These are phyloP conservation scores for Sinopyrophorus schimmeli DNA, from an alignment of 2,888 invertebrate genomes.

Conservation along the genomic window DNA sequence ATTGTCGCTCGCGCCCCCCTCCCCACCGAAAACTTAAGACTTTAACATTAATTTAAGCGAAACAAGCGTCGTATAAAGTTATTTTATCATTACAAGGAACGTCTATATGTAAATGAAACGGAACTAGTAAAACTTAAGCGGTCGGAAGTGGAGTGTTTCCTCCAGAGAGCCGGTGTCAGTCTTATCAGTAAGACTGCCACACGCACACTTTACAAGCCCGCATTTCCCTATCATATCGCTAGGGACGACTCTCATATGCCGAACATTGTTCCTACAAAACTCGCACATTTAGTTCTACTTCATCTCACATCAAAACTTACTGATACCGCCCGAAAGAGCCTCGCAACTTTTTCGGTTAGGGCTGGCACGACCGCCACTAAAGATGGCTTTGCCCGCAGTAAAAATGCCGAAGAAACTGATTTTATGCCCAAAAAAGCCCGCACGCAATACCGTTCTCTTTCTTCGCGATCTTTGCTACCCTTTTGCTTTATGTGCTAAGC, in stretches of 20 bases:
- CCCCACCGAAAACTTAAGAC: conserved; percentile 10
- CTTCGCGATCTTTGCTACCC: too few species aligned
- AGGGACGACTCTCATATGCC: conserved; percentile 41
- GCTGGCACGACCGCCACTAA: conserved; percentile 17
- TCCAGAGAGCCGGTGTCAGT: conserved; percentile 41
- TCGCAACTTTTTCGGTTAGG: conserved; percentile 25
- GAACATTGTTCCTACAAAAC: conserved; percentile 28
- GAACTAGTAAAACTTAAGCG: conserved; percentile 44
- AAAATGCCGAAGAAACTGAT: conserved; percentile 21
- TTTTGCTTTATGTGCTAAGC: too few species aligned
- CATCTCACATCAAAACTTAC: conserved; percentile 29
- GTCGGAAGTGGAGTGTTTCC: conserved; percentile 43
- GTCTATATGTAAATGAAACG: conserved; percentile 43
- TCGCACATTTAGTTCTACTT: conserved; percentile 31
- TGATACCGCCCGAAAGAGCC: conserved; percentile 22
- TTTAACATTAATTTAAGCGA: conserved; percentile 30
- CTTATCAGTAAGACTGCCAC: conserved; percentile 45
- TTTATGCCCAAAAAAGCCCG: conserved; percentile 10
- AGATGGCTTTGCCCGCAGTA: conserved; percentile 18
- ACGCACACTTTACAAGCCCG: conserved; percentile 44
- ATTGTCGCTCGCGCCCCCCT: not conserved
- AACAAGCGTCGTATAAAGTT: conserved; percentile 40
- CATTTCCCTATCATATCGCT: conserved; percentile 45
- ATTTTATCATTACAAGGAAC: conserved; percentile 42
- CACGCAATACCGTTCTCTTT: conserved; percentile 8